These are phyloP conservation scores for Sinocyclocheilus anshuiensis DNA, from an alignment of 2,113 vertebrate species.

Conservation along the genomic window DNA sequence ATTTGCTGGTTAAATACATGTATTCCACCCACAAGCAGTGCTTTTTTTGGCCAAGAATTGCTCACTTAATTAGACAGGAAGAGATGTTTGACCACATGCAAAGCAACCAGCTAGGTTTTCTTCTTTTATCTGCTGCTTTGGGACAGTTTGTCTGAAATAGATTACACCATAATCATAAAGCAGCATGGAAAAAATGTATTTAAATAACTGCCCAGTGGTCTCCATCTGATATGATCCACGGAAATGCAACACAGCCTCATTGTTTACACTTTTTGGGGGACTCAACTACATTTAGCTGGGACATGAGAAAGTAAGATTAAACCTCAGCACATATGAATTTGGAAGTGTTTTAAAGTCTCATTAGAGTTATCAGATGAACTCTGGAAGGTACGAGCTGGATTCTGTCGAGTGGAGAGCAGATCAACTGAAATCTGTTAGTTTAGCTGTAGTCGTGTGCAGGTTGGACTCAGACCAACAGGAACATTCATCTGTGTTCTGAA, in stretches of 20 bases:
- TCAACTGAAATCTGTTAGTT: background rate
- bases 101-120: background rate
- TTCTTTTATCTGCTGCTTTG: background rate
- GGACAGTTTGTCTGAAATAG: background rate
- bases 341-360: background rate
- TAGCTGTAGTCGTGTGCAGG: conserved; percentile 1
- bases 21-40: background rate
- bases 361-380: background rate
- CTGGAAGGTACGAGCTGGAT: background rate
- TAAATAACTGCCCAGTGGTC: background rate
- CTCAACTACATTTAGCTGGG: background rate
- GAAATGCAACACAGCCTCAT: background rate
- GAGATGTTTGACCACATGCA: background rate
- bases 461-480: conserved; percentile 21
- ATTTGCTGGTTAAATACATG: background rate
- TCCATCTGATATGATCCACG: background rate
- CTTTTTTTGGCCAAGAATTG: background rate
- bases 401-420: background rate
- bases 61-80: background rate
- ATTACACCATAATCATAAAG: background rate
- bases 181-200: background rate
- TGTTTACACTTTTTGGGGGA: background rate
- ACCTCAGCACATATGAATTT: background rate
- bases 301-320: background rate
- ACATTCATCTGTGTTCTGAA: conserved; percentile 1